Evolutionary conservation across 2,113 vertebrate species (phyloP).

Genomic region (Lampris incognitus): DNA sequence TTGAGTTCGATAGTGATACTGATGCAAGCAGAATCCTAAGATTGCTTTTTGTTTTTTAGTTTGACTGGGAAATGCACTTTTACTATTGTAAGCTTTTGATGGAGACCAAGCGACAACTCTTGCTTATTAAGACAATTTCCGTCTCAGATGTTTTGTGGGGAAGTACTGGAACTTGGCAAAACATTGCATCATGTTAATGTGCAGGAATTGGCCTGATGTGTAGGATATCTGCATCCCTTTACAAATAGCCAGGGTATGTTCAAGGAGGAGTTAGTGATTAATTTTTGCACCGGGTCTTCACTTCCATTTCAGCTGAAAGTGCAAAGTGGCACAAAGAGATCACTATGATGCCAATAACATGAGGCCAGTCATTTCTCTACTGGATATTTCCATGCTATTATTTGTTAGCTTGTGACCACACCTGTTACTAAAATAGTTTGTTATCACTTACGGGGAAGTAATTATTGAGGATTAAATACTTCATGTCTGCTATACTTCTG

Average conservation of each 20-base stretch:
- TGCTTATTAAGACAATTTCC: constrained; percentile 71
- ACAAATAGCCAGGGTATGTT: constrained; percentile 28
- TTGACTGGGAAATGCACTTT: constrained; percentile 27
- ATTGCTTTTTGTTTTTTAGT: constrained; percentile 16
- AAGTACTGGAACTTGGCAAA: constrained; percentile 25
- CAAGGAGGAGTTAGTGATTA: constrained; percentile 57
- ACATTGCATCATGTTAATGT: constrained; percentile 14
- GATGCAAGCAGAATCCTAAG: constrained; percentile 22
- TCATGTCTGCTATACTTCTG: neutral
- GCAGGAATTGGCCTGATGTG: constrained; percentile 46
- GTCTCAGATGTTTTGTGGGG: constrained; percentile 35
- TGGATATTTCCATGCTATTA: constrained; percentile 36
- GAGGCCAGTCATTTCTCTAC: constrained; percentile 30
- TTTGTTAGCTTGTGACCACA: neutral
- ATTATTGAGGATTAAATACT: constrained; percentile 16
- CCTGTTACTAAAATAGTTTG: constrained; percentile 10
- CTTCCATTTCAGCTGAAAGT: constrained; percentile 56
- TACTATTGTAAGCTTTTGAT: constrained; percentile 51
- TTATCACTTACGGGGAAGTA: too few relatives aligned
- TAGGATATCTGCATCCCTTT: constrained; percentile 8
- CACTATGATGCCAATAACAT: constrained; percentile 57
- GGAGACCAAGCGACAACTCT: constrained; percentile 30
- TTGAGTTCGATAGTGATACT: constrained; percentile 6
- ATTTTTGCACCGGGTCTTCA: constrained; percentile 38
- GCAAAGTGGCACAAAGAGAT: constrained; percentile 27